Evolutionary conservation across 2,113 vertebrate species (phyloP).

Genomic region (Peucedramus taeniatus): DNA sequence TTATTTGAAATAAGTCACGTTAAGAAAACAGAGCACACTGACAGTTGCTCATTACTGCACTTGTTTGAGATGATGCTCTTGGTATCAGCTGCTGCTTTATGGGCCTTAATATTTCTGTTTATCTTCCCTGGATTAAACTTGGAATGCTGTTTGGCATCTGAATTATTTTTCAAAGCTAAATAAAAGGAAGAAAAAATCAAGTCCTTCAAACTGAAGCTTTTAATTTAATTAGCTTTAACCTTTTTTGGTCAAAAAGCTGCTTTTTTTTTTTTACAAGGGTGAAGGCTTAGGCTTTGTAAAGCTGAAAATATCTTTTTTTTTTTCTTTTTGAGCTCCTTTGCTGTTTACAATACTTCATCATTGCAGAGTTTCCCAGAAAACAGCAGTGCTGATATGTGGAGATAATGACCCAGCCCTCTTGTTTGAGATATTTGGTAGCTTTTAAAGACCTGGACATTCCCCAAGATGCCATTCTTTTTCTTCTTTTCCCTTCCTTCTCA

Average conservation of each 20-base stretch:
- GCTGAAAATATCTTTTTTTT: neutral
- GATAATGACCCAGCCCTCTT: neutral
- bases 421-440: neutral
- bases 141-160: slow-evolving; percentile 12
- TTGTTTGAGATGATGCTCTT: neutral
- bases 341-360: neutral
- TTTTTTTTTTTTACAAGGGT: neutral
- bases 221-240: neutral
- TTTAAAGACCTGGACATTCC: neutral
- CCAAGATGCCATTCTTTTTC: neutral
- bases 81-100: slow-evolving; percentile 9
- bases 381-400: neutral
- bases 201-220: neutral
- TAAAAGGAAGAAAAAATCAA: neutral
- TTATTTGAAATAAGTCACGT: neutral
- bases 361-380: neutral
- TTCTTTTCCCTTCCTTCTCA: neutral
- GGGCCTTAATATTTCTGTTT: neutral
- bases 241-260: slow-evolving; percentile 13
- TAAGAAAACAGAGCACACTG: neutral
- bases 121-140: slow-evolving; percentile 23
- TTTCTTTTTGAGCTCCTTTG: neutral
- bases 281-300: neutral
- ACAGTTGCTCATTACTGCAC: neutral
- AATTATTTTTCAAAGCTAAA: slow-evolving; percentile 43